Percentiles rank a stretch among this genome's conserved stretches.
Conservation (phyloP, 1,140 invertebrate genomes). For the Ostrea denselamellosa region DNA sequence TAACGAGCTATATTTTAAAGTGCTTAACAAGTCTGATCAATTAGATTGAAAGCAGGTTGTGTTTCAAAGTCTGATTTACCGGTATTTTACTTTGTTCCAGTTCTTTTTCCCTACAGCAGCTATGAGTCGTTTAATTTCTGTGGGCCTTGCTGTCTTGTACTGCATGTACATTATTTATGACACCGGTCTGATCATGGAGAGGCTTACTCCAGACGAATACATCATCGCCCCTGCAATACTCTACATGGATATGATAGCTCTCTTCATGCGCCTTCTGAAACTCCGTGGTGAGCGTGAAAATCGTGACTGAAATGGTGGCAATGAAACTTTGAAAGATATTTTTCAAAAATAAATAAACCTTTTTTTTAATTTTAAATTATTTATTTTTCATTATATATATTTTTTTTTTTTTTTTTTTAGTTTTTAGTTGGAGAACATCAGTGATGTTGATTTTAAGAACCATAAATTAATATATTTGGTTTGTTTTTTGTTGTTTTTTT, state of each 20-base stretch:
- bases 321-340: neutral
- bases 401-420: too few relatives aligned
- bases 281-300: constrained; percentile 10
- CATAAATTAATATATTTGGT: neutral
- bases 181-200: constrained; percentile 15
- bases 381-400: too few relatives aligned
- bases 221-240: constrained; percentile 17
- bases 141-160: neutral
- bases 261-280: constrained; percentile 16
- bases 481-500: neutral
- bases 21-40: neutral
- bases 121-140: neutral
- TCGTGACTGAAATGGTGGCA: neutral
- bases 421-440: neutral
- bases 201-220: neutral
- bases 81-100: neutral
- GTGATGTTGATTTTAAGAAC: neutral
- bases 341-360: neutral
- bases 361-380: neutral
- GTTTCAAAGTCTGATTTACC: too few relatives aligned
- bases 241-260: constrained; percentile 4
- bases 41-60: too few relatives aligned
- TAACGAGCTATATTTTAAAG: neutral
- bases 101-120: neutral
- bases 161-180: constrained; percentile 21